phyloP scores from a whole-genome alignment of 1,140 invertebrate species.

The Drosophila azteca region DNA sequence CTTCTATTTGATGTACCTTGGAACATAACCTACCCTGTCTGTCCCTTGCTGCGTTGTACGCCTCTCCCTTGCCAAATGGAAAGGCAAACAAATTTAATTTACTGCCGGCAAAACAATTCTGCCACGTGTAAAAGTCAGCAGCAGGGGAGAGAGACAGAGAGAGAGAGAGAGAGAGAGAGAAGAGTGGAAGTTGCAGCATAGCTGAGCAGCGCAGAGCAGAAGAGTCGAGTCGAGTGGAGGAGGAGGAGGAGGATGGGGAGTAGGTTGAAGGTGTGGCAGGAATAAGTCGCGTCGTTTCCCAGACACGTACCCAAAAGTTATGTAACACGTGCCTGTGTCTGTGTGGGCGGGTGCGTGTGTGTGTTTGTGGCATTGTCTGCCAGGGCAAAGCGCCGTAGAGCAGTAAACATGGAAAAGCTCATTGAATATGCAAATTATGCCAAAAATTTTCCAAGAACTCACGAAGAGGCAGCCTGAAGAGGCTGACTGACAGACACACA shows the following conservation, averaged over 20 bases:
- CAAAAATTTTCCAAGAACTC: slow-evolving; percentile 58
- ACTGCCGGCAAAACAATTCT: slow-evolving; percentile 75
- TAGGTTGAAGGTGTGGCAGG: slow-evolving; percentile 15
- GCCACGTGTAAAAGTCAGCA: slow-evolving; percentile 66
- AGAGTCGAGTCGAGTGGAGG: too few species aligned
- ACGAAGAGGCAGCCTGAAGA: slow-evolving; percentile 30
- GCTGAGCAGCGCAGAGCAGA: background rate
- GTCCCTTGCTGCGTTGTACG: too few species aligned
- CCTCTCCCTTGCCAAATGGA: slow-evolving; percentile 4
- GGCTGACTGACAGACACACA: slow-evolving; percentile 27
- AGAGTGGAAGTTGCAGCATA: background rate
- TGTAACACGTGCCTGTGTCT: slow-evolving; percentile 57
- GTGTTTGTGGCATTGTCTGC: background rate
- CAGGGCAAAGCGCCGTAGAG: slow-evolving; percentile 1
- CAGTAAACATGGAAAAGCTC: slow-evolving; percentile 55
- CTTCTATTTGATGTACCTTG: too few species aligned
- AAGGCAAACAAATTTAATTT: slow-evolving; percentile 78
- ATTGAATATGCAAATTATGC: slow-evolving; percentile 82
- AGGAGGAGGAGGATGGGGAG: background rate
- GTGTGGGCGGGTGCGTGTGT: slow-evolving; percentile 4
- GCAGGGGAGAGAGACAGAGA: background rate
- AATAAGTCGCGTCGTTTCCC: slow-evolving; percentile 55
- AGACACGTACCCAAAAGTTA: slow-evolving; percentile 70
- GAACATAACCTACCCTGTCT: background rate
- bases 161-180: background rate